Base-by-base conservation (phyloP, 2,797 vertebrate species). In the Syngnathus acus region DNA sequence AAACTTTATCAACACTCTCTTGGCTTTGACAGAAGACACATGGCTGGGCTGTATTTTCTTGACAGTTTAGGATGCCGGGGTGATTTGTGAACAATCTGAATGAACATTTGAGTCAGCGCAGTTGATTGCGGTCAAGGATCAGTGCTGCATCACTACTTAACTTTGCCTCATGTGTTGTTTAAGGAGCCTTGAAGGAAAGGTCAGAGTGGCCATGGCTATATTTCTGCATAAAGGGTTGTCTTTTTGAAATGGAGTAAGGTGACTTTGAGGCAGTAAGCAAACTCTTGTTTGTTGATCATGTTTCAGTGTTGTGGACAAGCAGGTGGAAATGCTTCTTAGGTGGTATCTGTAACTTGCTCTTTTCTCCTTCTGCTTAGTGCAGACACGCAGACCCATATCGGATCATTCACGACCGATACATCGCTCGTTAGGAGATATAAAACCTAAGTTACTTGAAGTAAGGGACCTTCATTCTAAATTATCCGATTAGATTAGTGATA, bases 1-100 rank as follows among this genome's bases (percentile, higher is more conserved):
- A 65, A 55, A 42, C 39, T 54, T 40, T 42, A 38, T 66, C 23
- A 42, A 66, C 39, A 66, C 47, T 64, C 45, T 19, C 48, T 50
- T 64, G 62, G 62, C 45, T 38, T 39, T 51, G 26, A 50, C 48
- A 64, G 62, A 50, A 39, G 45, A 51, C 37, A 51, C 45, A 64
- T 48, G 45, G 26, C 45, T 19, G 32, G 23, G 21, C 47, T 51
- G 26, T n/a, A 11, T 51, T 21, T 64, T 38, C 19, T 64, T 64
- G 32, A 48, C 48, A 38, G 26, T 64, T 50, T 9, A 38, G 26
- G 45, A 51, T 64, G 47, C 55, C 13, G 13, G 26, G 42, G 14
- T 57, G 55, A 57, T 57, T 57, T 57, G 55, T 57, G 26, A 57
- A 51, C 50, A n/a, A 21, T 10, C n/a, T 9, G 50, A 51, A 51